Base-by-base conservation (phyloP, 35 echinoderm and acorn worm species). In the Heliocidaris erythrogramma region DNA sequence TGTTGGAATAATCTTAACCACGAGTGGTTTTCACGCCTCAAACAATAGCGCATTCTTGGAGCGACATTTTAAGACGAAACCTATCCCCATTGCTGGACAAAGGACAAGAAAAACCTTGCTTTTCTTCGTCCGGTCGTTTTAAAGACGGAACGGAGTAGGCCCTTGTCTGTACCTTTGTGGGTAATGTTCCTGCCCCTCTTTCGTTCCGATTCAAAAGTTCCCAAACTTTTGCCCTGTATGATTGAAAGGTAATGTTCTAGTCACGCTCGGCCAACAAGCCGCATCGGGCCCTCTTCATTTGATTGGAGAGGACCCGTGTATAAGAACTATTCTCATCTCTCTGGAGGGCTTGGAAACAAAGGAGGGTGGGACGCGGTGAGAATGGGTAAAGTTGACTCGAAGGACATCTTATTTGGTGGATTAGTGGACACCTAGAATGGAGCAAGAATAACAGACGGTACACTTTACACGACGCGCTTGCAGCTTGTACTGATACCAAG, bases 31-130 rank as follows among this genome's bases (percentile, higher is more conserved):
- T 89, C 87, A 47, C 87, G 87, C 87, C 87, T 89, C 87, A 48
- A 89, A 89, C 87, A 89, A 89, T 32, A 24, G 32, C 11, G 18
- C 32, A 47, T 89, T 89, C 87, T 89, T 47, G 31, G 87, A 42
- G 87, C 87, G 87, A 89, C 87, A 89, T 89, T 89, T 89, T 89
- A 89, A 89, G 87, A 48, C 87, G 87, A 89, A 89, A 89, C 87
- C 87, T 89, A 89, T 89, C 87, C 87, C 87, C 31, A 7, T 0
- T 17, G 14, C 31, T 13, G 87, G 47, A 89, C 87, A 89, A 89
- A 89, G 31, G 87, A 78, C 65, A 78, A 78, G 24, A 78, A 78
- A 21, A 78, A 78, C 65, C 65, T 78, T 78, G 65, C 21, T n/a
- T 17, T 7, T 78, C 65, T 24, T 78, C 27, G 65, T n/a, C 65